These are phyloP conservation scores for Maylandia zebra DNA, from an alignment of 2,113 vertebrate species.

Conservation along the genomic window DNA sequence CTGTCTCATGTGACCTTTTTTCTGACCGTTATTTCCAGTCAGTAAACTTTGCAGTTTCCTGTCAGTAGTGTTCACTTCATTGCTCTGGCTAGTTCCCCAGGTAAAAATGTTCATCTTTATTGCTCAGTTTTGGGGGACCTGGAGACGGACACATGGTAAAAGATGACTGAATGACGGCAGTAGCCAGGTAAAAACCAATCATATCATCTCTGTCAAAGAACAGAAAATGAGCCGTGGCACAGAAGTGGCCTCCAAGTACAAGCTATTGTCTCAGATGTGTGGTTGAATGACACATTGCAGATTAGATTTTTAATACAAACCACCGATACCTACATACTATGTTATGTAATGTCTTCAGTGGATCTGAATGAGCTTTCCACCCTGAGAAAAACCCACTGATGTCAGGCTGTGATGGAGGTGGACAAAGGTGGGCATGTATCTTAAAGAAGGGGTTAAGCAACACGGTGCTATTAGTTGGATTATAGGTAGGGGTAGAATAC, in stretches of 20 bases:
- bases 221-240: not conserved
- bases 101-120: not conserved
- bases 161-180: not conserved
- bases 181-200: not conserved
- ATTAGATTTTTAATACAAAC: not conserved
- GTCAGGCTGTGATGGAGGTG: not conserved
- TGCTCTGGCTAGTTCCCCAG: slow-evolving; percentile 11
- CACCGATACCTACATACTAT: not conserved
- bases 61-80: not conserved
- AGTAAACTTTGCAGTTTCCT: slow-evolving; percentile 1
- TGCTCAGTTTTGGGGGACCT: slow-evolving; percentile 8
- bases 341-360: not conserved
- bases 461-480: not conserved
- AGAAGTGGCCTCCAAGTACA: not conserved
- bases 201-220: not conserved
- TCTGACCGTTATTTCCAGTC: not conserved
- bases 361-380: not conserved
- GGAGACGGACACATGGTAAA: not conserved
- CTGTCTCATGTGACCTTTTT: slow-evolving; percentile 8
- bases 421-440: not conserved
- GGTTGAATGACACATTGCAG: not conserved
- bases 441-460: not conserved
- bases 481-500: not conserved
- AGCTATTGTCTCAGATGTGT: not conserved
- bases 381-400: not conserved